Base-by-base conservation (phyloP, 2,797 vertebrate genomes). In the Tiaroga cobitis region DNA sequence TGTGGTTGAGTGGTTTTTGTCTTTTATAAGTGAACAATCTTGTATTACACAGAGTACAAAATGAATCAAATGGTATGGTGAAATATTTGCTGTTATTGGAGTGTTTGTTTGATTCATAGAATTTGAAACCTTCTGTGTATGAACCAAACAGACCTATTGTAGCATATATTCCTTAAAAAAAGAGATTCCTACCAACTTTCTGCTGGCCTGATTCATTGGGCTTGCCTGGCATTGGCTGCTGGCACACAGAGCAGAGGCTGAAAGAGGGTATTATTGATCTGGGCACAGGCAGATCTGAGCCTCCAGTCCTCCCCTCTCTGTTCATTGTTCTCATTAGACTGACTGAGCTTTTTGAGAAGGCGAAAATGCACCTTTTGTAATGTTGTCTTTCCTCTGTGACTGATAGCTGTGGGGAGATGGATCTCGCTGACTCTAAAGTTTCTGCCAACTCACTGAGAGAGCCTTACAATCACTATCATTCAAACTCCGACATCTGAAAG, bases 191-290 rank as follows among this genome's bases (percentile, higher is more conserved):
- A 90, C 91, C 92, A 91, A 89, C 92, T 83, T 87, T 88, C 79
- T 89, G 89, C 72, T 88, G 59, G 91, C 89, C 91, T 92, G 88
- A 88, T 87, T 88, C 90, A 87, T 67, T 63, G 51, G 88, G 81
- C 88, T 91, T 92, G 92, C 90, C 85, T 90, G 92, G 91, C 89
- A 75, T 86, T 88, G 91, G 92, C 90, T 88, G 29, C 90, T 89
- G 92, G 94, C 93, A 91, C 90, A 92, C 88, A 90, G 91, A 90
- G 85, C 86, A 88, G 82, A 79, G 85, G 59, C 89, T 95, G 95
- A 96, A 96, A 94, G 95, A 93, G 92, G 83, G 92, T 93, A 94
- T 96, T 95, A 94, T 95, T 95, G 92, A 91, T 92, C 81, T 70
- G 82, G 90, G 89, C 90, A 88, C 92, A 86, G 93, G 86, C 91